Percentiles rank a stretch among this genome's conserved stretches.
Conservation (phyloP, 2,888 invertebrate species). For the Urechis unicinctus region DNA sequence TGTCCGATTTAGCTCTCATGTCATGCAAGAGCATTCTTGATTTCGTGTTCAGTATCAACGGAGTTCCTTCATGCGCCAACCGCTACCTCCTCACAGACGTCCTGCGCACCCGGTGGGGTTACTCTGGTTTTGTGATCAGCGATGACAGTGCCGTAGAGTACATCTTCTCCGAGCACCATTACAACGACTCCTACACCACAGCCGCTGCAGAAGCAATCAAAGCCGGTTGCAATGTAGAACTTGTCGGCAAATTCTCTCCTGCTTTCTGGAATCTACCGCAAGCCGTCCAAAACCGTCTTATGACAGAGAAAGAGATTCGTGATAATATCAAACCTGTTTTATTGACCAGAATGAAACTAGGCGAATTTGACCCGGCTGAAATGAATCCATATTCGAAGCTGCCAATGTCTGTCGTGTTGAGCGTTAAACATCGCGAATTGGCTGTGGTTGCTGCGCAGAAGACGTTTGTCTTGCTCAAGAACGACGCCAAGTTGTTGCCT, state of each 20-base stretch:
- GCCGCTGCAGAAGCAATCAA: constrained; percentile 18
- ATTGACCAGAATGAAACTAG: constrained; percentile 26
- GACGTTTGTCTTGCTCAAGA: constrained; percentile 32
- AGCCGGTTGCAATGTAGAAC: constrained; percentile 25
- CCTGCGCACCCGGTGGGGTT: constrained; percentile 23
- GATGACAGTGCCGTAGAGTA: constrained; percentile 22
- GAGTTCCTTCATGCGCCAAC: constrained; percentile 25
- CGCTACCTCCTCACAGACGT: constrained; percentile 24
- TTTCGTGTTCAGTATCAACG: constrained; percentile 30
- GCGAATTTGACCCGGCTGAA: constrained; percentile 23
- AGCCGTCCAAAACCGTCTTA: too few relatives aligned
- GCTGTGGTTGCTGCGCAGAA: constrained; percentile 26
- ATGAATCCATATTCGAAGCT: constrained; percentile 33
- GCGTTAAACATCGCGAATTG: constrained; percentile 22
- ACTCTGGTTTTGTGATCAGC: constrained; percentile 25
- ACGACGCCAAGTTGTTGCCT: constrained; percentile 22
- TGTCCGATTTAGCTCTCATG: too few relatives aligned
- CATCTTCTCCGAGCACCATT: constrained; percentile 19
- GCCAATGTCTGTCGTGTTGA: constrained; percentile 17
- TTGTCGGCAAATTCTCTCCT: too few relatives aligned
- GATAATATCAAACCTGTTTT: constrained; percentile 24
- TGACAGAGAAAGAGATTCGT: constrained; percentile 4
- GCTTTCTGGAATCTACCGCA: too few relatives aligned
- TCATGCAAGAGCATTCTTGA: too few relatives aligned
- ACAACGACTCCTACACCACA: constrained; percentile 7